Evolutionary conservation across 2,797 vertebrate species (phyloP).

Genomic region (Dipus sagitta): DNA sequence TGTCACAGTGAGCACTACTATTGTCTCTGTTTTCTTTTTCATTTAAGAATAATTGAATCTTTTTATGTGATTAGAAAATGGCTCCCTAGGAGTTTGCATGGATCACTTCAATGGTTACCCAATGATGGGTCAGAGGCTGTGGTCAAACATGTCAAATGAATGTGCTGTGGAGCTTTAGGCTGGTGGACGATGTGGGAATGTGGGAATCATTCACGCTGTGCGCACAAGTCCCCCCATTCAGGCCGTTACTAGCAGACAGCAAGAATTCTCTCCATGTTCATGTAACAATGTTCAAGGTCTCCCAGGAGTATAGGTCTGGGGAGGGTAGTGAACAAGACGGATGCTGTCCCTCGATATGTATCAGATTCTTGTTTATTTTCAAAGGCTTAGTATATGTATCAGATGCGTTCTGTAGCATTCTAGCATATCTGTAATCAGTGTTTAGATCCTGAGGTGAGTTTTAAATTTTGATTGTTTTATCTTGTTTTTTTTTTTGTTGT

Average conservation of each 20-base stretch:
- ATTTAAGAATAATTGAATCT: not conserved
- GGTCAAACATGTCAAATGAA: not conserved
- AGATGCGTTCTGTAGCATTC: slow-evolving; percentile 9
- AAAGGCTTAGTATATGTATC: not conserved
- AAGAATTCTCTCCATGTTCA: too few species aligned
- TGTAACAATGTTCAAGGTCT: too few species aligned
- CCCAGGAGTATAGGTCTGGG: not conserved
- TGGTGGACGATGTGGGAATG: too few species aligned
- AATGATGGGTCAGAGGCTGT: not conserved
- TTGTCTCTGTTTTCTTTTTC: not conserved
- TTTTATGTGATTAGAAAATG: not conserved
- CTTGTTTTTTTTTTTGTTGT: too few species aligned
- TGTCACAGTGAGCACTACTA: not conserved
- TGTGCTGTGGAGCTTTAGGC: not conserved
- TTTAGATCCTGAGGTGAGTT: slow-evolving; percentile 20
- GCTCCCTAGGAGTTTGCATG: not conserved
- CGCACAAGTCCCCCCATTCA: too few species aligned
- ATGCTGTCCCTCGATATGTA: not conserved
- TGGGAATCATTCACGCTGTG: too few species aligned
- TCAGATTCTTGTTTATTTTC: not conserved
- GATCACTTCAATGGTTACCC: not conserved
- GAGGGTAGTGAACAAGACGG: not conserved
- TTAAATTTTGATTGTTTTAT: slow-evolving; percentile 6
- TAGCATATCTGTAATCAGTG: not conserved
- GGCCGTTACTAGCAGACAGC: too few species aligned